Base-by-base conservation (phyloP, 2,797 vertebrate genomes). In the Capromys pilorides region DNA sequence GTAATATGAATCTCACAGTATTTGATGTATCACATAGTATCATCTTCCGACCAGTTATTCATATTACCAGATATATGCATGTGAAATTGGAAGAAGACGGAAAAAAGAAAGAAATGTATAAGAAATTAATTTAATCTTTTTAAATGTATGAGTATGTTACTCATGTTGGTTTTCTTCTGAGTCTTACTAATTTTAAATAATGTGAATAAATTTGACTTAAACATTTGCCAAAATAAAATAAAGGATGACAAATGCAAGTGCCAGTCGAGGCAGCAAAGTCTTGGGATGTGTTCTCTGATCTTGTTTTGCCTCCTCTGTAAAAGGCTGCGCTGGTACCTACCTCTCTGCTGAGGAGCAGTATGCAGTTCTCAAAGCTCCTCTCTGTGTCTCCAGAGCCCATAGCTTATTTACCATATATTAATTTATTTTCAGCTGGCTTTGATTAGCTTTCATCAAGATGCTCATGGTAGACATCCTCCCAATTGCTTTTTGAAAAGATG, bases 401-500 rank as follows among this genome's bases (percentile, higher is more conserved):
- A 16, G 18, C 6, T 66, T 45, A 28, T 39, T 67, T 28, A n/a
- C 16, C 59, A n/a, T 0, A 19, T 71, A 62, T 9, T 85, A 36
- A 79, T 64, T 88, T 69, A 69, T 92, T 83, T 80, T 90, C 45
- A 69, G 19, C 0, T 41, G 36, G 39, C 33, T 93, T 95, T 88
- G 57, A 75, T 45, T 71, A 71, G 21, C n/a, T 83, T 19, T 90
- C 64, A 39, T 28, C 51, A 36, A 14, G 36, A 57, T 62, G 22
- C 51, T 24, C 31, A 5, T 28, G 21, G n/a, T 31, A 16, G 80
- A 28, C 18, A 19, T 21, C 45, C 31, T 33, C 33, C 14, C 54
- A 36, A 41, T 33, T 49, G 39, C 33, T 71, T 97, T 92, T 87
- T 57, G 77, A 59, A 91, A 83, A 54, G 31, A 77, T 57, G 80